Evolutionary conservation across 1,140 invertebrate species (phyloP).

Genomic region (Arctopsyche grandis): DNA sequence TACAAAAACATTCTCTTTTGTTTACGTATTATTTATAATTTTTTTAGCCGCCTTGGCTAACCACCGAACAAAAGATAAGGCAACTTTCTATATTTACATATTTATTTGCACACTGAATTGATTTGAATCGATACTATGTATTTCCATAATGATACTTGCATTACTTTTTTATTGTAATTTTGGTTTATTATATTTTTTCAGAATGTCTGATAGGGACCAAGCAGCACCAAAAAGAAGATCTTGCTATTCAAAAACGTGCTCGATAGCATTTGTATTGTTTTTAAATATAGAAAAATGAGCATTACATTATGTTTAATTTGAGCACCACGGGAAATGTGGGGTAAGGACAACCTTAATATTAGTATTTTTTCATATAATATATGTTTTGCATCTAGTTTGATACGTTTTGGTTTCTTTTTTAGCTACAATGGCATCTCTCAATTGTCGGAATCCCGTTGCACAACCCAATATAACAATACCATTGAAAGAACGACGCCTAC

Average conservation of each 20-base stretch:
- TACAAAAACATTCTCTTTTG: too few species aligned
- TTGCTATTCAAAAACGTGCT: background rate
- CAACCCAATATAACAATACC: constrained; percentile 59
- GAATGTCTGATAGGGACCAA: constrained; percentile 30
- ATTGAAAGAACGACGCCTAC: constrained; percentile 58
- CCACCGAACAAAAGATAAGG: too few species aligned
- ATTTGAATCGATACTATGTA: too few species aligned
- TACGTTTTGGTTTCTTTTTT: constrained; percentile 28
- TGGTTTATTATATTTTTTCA: background rate
- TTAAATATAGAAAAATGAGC: constrained; percentile 59
- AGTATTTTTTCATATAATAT: constrained; percentile 56
- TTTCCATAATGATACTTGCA: too few species aligned
- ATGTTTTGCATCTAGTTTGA: constrained; percentile 43
- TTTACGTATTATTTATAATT: too few species aligned
- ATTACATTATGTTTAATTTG: constrained; percentile 66
- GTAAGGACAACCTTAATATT: constrained; percentile 56
- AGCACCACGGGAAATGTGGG: constrained; percentile 66
- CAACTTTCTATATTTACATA: too few species aligned
- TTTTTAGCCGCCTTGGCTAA: too few species aligned
- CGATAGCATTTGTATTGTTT: constrained; percentile 56
- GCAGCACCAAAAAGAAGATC: background rate
- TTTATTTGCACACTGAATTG: too few species aligned
- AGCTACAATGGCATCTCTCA: constrained; percentile 67
- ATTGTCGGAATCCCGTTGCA: constrained; percentile 64
- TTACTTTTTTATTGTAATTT: background rate